phyloP scores from a whole-genome alignment of 2,888 invertebrate genomes.

The Acleris holmiana region DNA sequence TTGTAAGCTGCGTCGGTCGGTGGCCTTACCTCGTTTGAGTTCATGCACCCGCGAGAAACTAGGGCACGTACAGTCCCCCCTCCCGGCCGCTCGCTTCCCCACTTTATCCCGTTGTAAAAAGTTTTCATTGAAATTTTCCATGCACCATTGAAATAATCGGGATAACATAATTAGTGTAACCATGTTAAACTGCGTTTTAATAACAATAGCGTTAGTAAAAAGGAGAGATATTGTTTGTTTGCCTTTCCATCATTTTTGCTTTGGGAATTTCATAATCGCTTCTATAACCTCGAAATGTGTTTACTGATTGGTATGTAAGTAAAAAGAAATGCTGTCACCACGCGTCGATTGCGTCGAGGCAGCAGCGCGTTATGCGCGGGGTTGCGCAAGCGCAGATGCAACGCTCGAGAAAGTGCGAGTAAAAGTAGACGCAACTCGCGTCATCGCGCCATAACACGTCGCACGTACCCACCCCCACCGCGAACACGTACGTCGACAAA shows the following conservation, averaged over 20 bases:
- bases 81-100: conserved; percentile 52
- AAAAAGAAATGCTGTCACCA: conserved; percentile 61
- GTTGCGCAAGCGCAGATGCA: conserved; percentile 75
- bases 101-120: conserved; percentile 71
- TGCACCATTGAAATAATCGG: conserved; percentile 51
- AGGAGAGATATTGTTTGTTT: too few species aligned
- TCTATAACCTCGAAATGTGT: background rate
- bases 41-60: conserved; percentile 84
- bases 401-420: conserved; percentile 79
- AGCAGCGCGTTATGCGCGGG: conserved; percentile 62
- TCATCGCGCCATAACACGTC: conserved; percentile 63
- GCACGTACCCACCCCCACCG: conserved; percentile 48
- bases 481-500: conserved; percentile 1
- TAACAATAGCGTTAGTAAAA: too few species aligned
- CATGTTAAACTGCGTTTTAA: too few species aligned
- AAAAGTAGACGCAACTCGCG: conserved; percentile 83
- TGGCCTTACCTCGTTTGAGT: conserved; percentile 85
- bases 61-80: conserved; percentile 78
- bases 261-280: too few species aligned
- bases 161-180: background rate
- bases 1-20: conserved; percentile 70
- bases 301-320: background rate
- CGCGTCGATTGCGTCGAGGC: conserved; percentile 54
- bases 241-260: too few species aligned
- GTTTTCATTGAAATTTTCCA: conserved; percentile 79